phyloP scores from a whole-genome alignment of 2,113 vertebrate species.

The Otocyon megalotis region DNA sequence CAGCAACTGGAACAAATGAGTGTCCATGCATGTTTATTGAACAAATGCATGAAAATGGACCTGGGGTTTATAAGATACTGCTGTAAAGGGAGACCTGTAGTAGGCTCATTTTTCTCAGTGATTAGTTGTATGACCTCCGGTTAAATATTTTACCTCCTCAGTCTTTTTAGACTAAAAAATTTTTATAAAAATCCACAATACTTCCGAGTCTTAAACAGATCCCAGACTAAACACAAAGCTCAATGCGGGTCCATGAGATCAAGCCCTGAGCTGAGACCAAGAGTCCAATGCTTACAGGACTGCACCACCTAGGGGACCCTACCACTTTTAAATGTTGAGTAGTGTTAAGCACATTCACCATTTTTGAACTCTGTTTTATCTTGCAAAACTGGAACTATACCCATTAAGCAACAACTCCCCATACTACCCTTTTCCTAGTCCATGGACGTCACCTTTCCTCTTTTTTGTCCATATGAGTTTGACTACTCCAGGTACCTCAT shows the following conservation, averaged over 20 bases:
- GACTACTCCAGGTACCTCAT: neutral
- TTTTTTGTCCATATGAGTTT: neutral
- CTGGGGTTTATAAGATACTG: neutral
- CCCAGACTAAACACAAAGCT: neutral
- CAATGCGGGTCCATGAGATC: neutral
- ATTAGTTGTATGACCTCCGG: neutral
- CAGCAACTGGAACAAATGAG: neutral
- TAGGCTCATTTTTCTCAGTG: neutral
- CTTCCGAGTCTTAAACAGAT: neutral
- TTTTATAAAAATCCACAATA: neutral
- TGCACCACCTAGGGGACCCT: neutral
- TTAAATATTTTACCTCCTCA: neutral
- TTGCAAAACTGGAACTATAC: neutral
- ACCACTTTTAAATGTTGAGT: neutral
- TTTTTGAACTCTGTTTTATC: neutral
- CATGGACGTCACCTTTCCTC: neutral
- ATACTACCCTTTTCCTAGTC: neutral
- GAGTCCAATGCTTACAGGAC: neutral
- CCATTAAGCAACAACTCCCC: neutral
- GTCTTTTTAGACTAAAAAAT: neutral
- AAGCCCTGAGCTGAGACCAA: neutral
- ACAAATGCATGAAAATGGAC: neutral
- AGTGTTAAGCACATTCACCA: neutral
- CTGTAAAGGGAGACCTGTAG: neutral
- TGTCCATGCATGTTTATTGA: neutral